phyloP scores from a whole-genome alignment of 2,113 vertebrate species.

The Phocoena phocoena region DNA sequence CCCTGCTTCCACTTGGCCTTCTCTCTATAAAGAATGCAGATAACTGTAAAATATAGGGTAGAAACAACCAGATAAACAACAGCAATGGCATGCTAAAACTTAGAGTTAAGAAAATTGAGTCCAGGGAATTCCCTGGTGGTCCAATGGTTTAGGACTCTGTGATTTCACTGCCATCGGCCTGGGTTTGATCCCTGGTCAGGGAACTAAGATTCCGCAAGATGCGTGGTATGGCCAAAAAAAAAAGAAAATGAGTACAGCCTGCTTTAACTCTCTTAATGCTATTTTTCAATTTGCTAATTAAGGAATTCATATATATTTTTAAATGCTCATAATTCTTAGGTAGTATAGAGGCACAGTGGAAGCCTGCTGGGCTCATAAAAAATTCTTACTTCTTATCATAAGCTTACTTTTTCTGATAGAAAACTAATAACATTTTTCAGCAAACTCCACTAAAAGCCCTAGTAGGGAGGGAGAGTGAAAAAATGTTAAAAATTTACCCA shows the following conservation, averaged over 20 bases:
- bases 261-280: conserved; percentile 16
- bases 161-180: background rate
- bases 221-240: background rate
- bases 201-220: background rate
- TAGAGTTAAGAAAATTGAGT: background rate
- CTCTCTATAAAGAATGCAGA: conserved; percentile 85
- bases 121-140: background rate
- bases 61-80: background rate
- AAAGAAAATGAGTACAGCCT: background rate
- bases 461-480: background rate
- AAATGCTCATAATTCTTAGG: conserved; percentile 32
- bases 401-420: conserved; percentile 21
- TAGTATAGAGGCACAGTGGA: background rate
- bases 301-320: background rate
- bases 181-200: background rate
- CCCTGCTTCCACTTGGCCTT: conserved; percentile 94
- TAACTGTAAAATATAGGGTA: background rate
- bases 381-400: conserved; percentile 15
- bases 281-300: conserved; percentile 28
- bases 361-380: background rate
- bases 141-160: background rate
- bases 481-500: background rate
- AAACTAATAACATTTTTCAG: background rate
- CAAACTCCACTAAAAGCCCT: conserved; percentile 20
- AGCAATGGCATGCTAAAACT: background rate